phyloP scores from a whole-genome alignment of 2,113 vertebrate genomes.

The Cyphomyrus discorhynchus region DNA sequence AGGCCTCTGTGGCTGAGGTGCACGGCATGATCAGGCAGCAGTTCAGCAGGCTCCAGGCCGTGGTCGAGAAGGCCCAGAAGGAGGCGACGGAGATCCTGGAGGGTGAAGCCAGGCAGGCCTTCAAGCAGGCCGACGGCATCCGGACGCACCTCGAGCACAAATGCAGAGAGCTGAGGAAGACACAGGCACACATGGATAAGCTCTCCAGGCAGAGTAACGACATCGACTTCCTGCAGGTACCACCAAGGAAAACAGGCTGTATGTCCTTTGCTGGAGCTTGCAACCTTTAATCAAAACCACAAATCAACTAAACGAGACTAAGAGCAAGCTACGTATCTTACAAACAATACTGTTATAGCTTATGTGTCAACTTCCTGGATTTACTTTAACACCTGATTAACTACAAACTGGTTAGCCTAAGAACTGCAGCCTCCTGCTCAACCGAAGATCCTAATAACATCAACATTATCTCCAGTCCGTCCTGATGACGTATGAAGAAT shows the following conservation, averaged over 20 bases:
- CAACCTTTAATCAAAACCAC: background rate
- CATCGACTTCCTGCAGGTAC: constrained; percentile 70
- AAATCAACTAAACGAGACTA: background rate
- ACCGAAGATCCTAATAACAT: background rate
- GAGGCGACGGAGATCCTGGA: constrained; percentile 66
- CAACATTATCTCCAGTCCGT: background rate
- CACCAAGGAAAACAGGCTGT: background rate
- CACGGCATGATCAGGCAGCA: constrained; percentile 58
- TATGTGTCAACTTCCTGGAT: background rate
- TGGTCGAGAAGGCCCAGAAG: constrained; percentile 56
- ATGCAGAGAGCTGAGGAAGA: constrained; percentile 58
- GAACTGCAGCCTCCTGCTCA: background rate
- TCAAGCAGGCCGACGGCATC: constrained; percentile 66
- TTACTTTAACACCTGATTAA: background rate
- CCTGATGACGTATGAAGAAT: background rate
- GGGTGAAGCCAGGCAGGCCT: constrained; percentile 58
- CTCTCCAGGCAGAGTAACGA: constrained; percentile 58
- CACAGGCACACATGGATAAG: constrained; percentile 58
- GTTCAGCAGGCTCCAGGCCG: constrained; percentile 60
- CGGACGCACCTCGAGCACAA: constrained; percentile 64
- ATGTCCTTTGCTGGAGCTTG: background rate
- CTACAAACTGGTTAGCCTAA: background rate
- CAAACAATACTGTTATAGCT: background rate
- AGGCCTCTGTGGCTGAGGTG: constrained; percentile 70
- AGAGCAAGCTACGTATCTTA: background rate